Evolutionary conservation across 2,113 vertebrate species (phyloP).

Genomic region (Jaculus jaculus): DNA sequence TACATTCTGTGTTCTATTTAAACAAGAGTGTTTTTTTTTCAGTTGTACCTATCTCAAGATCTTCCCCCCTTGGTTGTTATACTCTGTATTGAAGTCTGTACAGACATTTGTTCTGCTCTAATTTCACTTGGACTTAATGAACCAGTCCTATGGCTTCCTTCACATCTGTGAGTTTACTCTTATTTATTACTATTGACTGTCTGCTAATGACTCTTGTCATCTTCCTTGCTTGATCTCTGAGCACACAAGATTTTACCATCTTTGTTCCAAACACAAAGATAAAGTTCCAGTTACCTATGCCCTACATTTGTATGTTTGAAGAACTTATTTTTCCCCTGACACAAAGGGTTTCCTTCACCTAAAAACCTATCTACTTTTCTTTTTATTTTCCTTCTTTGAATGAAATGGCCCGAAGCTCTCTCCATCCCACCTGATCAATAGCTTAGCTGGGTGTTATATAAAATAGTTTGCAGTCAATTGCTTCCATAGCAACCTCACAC

Average conservation of each 20-base stretch:
- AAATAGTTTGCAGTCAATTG: constrained; percentile 60
- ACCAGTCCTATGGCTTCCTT: constrained; percentile 27
- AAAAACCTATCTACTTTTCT: background rate
- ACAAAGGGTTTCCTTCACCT: constrained; percentile 14
- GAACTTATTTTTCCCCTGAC: background rate
- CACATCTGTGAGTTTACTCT: constrained; percentile 36
- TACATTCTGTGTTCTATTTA: constrained; percentile 6
- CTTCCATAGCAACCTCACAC: constrained; percentile 62
- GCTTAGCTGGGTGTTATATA: constrained; percentile 47
- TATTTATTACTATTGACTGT: constrained; percentile 37
- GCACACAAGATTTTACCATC: background rate
- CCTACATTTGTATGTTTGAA: constrained; percentile 34
- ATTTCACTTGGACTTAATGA: constrained; percentile 58
- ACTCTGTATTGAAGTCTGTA: background rate
- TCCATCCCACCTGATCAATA: constrained; percentile 52
- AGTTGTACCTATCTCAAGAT: background rate
- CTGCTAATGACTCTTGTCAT: background rate
- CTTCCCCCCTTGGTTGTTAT: background rate
- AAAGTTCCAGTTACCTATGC: background rate
- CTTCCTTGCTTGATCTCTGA: background rate
- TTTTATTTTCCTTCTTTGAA: constrained; percentile 17
- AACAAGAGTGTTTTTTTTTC: background rate
- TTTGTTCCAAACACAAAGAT: constrained; percentile 46
- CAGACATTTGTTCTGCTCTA: constrained; percentile 53
- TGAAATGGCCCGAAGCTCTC: constrained; percentile 41